phyloP scores from a whole-genome alignment of 1,140 invertebrate genomes.

The Vanessa tameamea region DNA sequence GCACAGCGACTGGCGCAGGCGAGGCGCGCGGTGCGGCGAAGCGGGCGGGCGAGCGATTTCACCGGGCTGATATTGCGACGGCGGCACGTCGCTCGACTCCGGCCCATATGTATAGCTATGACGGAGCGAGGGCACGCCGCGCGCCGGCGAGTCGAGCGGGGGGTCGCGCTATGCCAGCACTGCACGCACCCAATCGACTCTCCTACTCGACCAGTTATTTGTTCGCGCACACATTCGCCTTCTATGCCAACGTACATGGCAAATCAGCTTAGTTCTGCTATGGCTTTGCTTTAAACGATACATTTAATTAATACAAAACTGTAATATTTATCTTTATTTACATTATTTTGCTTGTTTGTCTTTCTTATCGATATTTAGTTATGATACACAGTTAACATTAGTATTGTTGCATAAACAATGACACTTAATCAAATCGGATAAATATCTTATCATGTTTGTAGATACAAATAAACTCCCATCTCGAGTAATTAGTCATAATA shows the following conservation, averaged over 20 bases:
- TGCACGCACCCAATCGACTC: slow-evolving; percentile 66
- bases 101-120: slow-evolving; percentile 73
- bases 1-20: slow-evolving; percentile 77
- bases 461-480: background rate
- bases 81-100: slow-evolving; percentile 64
- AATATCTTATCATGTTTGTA: background rate
- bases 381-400: background rate
- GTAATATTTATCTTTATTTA: background rate
- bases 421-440: slow-evolving; percentile 5
- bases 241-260: slow-evolving; percentile 45
- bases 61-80: slow-evolving; percentile 78
- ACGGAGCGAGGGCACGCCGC: slow-evolving; percentile 63
- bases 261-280: slow-evolving; percentile 53
- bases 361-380: background rate
- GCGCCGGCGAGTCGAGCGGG: slow-evolving; percentile 53
- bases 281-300: slow-evolving; percentile 42
- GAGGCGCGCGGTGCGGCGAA: slow-evolving; percentile 69
- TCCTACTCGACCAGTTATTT: slow-evolving; percentile 67
- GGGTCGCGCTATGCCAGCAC: slow-evolving; percentile 58
- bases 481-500: background rate
- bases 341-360: background rate
- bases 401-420: background rate
- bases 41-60: slow-evolving; percentile 78
- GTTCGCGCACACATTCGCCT: slow-evolving; percentile 50
- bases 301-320: slow-evolving; percentile 24